These are phyloP conservation scores for Athene cunicularia DNA, from an alignment of 2,113 vertebrate genomes.

Conservation along the genomic window DNA sequence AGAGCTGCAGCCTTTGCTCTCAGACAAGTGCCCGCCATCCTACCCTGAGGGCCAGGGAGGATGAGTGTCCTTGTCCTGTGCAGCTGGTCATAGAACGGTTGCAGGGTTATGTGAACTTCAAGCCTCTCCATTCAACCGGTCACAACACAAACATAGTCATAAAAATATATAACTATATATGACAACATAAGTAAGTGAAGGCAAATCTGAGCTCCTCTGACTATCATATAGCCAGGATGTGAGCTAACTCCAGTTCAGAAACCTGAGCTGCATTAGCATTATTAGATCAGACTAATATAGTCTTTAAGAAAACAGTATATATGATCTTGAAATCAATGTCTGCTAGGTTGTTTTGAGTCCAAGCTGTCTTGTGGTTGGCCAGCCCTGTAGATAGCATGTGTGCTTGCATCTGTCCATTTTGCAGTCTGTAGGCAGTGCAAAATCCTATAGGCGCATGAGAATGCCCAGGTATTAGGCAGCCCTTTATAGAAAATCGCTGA, in stretches of 20 bases:
- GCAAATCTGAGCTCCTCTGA: neutral
- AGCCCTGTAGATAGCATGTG: neutral
- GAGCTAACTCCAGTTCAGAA: neutral
- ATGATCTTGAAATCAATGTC: neutral
- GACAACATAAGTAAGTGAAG: neutral
- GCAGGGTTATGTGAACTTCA: too few relatives aligned
- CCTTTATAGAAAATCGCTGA: neutral
- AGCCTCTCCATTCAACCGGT: too few relatives aligned
- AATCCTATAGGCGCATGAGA: neutral
- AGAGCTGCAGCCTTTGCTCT: too few relatives aligned
- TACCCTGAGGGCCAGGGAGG: too few relatives aligned
- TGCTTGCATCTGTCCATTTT: neutral
- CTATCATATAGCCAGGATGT: neutral
- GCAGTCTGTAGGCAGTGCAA: neutral
- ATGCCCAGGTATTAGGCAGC: neutral
- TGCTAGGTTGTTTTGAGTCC: neutral
- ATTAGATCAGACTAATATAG: neutral
- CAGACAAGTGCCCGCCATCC: too few relatives aligned
- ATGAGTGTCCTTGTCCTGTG: too few relatives aligned
- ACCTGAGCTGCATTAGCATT: neutral
- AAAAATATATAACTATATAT: too few relatives aligned
- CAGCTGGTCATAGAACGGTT: too few relatives aligned
- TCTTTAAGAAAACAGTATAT: neutral
- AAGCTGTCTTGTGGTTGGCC: neutral
- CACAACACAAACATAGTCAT: too few relatives aligned